A percentile compares a stretch with the other conserved stretches of the same genome.
phyloP scores from a whole-genome alignment of 2,113 vertebrate species.

The Cinclus cinclus region DNA sequence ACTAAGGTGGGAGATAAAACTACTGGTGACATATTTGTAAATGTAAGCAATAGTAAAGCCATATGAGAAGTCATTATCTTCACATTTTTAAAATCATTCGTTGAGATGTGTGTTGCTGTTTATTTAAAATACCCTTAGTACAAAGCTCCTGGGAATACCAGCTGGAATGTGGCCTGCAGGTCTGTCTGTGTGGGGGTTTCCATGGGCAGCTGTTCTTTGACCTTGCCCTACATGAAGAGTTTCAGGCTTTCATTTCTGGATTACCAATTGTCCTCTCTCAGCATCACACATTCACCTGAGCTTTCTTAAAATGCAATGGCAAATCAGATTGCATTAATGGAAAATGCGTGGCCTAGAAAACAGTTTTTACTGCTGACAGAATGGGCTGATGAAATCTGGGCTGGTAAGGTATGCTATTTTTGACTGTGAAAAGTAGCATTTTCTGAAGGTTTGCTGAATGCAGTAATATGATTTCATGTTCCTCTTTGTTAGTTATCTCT shows the following conservation, averaged over 20 bases:
- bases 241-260: slow-evolving; percentile 27
- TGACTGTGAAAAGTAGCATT: slow-evolving; percentile 51
- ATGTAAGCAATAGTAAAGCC: background rate
- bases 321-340: slow-evolving; percentile 60
- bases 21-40: background rate
- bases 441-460: slow-evolving; percentile 52
- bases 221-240: slow-evolving; percentile 14
- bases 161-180: background rate
- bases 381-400: slow-evolving; percentile 44
- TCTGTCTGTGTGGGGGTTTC: background rate
- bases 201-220: slow-evolving; percentile 1
- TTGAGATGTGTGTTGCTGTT: background rate
- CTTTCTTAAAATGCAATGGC: slow-evolving; percentile 46
- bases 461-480: slow-evolving; percentile 28
- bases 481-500: slow-evolving; percentile 15
- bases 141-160: background rate
- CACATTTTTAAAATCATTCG: background rate
- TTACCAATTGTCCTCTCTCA: background rate
- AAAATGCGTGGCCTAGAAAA: slow-evolving; percentile 54
- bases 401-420: slow-evolving; percentile 45
- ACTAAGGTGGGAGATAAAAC: slow-evolving; percentile 4
- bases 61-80: background rate
- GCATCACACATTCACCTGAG: slow-evolving; percentile 4
- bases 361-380: slow-evolving; percentile 58
- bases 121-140: background rate